These are phyloP conservation scores for Limosa lapponica DNA, from an alignment of 2,797 vertebrate species.

Conservation along the genomic window DNA sequence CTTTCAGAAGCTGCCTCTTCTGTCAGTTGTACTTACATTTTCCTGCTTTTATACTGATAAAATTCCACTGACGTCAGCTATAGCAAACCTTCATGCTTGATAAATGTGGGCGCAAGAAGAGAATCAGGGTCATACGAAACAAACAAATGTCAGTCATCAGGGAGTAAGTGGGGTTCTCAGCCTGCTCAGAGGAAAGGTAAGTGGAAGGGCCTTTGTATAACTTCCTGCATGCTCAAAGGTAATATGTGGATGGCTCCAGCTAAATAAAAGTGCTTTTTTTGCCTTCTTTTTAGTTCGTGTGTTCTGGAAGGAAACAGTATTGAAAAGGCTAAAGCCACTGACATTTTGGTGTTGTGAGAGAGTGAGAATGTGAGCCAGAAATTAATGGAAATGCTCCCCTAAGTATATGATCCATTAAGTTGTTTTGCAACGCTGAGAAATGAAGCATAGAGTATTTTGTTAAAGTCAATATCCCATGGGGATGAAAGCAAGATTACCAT, in stretches of 20 bases:
- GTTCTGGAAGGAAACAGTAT: neutral
- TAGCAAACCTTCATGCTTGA: neutral
- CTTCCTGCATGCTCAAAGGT: neutral
- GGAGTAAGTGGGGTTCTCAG: neutral
- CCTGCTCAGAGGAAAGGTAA: neutral
- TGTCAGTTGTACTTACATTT: conserved; percentile 14
- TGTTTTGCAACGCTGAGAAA: conserved; percentile 1
- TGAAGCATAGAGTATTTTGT: neutral
- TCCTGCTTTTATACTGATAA: conserved; percentile 13
- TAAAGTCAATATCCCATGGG: neutral
- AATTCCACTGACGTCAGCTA: neutral
- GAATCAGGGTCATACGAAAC: neutral
- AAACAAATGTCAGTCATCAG: neutral
- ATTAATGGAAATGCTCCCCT: conserved; percentile 6
- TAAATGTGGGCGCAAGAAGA: neutral
- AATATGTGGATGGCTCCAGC: neutral
- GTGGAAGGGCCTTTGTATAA: neutral
- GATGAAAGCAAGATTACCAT: neutral
- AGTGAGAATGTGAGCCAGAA: neutral
- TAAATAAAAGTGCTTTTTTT: neutral
- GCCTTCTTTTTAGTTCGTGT: neutral
- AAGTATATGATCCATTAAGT: conserved; percentile 5
- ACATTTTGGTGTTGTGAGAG: neutral
- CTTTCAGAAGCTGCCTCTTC: neutral
- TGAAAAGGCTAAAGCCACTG: conserved; percentile 33